Evolutionary conservation across 1,140 invertebrate genomes (phyloP).

Genomic region (Pseudomyrmex cubaensis): DNA sequence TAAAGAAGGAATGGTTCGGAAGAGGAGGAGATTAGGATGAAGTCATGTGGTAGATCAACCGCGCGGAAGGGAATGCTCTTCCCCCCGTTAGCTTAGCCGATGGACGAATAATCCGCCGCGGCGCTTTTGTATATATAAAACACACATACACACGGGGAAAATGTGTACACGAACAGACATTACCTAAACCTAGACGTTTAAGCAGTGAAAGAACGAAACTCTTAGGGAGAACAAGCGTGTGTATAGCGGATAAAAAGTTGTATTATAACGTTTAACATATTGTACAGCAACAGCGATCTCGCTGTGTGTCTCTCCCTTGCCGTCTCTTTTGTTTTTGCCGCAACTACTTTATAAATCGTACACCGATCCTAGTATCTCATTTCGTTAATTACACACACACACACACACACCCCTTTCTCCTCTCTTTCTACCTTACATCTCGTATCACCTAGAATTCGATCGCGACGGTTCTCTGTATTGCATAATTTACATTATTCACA

Average conservation of each 20-base stretch:
- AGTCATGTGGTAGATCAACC: slow-evolving; percentile 68
- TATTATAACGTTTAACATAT: slow-evolving; percentile 83
- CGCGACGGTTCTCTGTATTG: not conserved
- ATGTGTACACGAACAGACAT: slow-evolving; percentile 59
- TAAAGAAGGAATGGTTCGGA: slow-evolving; percentile 50
- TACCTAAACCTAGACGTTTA: slow-evolving; percentile 65
- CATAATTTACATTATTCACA: slow-evolving; percentile 25
- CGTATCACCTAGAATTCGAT: not conserved
- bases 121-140: slow-evolving; percentile 74
- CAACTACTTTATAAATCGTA: not conserved
- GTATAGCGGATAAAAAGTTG: slow-evolving; percentile 78
- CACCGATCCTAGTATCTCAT: not conserved
- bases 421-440: no score
- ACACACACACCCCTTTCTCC: no score
- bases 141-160: slow-evolving; percentile 54
- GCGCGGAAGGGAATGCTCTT: slow-evolving; percentile 61
- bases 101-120: slow-evolving; percentile 69
- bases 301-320: not conserved
- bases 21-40: slow-evolving; percentile 53
- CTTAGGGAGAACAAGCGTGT: slow-evolving; percentile 66
- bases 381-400: no score
- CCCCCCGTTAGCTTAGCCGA: slow-evolving; percentile 73
- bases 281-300: slow-evolving; percentile 69
- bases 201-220: slow-evolving; percentile 61
- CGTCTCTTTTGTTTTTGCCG: not conserved